Conservation (phyloP, 2,797 vertebrate genomes). For the Artibeus lituratus region DNA sequence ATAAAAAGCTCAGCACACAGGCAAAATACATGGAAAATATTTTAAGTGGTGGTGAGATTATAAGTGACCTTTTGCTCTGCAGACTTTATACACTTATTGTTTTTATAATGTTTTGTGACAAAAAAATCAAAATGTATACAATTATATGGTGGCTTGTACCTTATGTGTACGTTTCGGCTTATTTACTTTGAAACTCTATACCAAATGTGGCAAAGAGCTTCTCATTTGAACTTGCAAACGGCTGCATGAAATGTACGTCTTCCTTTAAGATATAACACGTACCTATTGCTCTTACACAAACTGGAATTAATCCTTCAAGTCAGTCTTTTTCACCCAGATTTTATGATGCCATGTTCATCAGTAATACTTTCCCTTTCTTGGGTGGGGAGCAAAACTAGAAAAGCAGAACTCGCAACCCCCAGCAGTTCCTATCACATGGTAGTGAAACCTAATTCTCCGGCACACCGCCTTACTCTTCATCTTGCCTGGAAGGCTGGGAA, state of each 20-base stretch:
- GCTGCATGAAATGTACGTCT: not conserved
- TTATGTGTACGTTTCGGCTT: not conserved
- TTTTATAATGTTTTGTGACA: constrained; percentile 6
- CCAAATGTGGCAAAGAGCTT: not conserved
- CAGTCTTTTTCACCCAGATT: not conserved
- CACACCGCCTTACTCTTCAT: not conserved
- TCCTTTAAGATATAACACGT: not conserved
- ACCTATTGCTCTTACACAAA: not conserved
- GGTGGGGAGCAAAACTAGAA: not conserved
- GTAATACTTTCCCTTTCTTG: not conserved
- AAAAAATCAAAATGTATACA: not conserved
- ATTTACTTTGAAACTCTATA: not conserved
- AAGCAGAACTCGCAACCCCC: too few species aligned
- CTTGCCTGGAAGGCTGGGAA: constrained; percentile 27
- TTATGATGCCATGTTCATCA: not conserved
- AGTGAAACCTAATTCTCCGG: not conserved
- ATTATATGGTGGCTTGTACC: not conserved
- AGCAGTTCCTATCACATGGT: not conserved
- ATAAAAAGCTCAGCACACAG: not conserved
- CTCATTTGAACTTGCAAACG: constrained; percentile 5
- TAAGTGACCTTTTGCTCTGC: not conserved
- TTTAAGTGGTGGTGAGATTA: not conserved
- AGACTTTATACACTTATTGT: constrained; percentile 1
- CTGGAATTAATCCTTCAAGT: not conserved
- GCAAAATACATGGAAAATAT: constrained; percentile 11